Evolutionary conservation across 2,113 vertebrate genomes (phyloP).

Genomic region (Puntigrus tetrazona): DNA sequence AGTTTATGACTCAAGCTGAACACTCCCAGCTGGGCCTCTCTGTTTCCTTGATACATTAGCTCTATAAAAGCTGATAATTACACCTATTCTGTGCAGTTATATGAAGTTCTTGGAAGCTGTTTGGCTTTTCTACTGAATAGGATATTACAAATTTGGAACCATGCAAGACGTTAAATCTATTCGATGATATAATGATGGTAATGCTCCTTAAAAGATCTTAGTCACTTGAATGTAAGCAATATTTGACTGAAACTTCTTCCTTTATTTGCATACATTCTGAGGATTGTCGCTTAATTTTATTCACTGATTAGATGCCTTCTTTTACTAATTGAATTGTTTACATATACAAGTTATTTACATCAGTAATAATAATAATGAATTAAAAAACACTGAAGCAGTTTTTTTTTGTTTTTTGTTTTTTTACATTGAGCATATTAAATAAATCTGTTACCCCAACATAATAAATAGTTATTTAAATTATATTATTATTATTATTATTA

Average conservation of each 20-base stretch:
- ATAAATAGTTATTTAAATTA: too few relatives aligned
- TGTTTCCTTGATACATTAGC: conserved; percentile 15
- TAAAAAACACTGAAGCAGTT: background rate
- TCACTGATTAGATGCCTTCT: background rate
- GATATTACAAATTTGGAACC: background rate
- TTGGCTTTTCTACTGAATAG: background rate
- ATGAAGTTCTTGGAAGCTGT: background rate
- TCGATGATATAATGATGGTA: background rate
- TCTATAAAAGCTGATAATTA: conserved; percentile 25
- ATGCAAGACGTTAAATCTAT: background rate
- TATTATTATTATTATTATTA: too few relatives aligned
- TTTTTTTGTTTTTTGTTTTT: too few relatives aligned
- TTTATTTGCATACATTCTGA: background rate
- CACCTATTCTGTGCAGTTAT: conserved; percentile 25
- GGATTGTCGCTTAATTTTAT: background rate
- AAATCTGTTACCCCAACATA: background rate
- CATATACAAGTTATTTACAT: too few relatives aligned
- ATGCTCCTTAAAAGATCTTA: background rate
- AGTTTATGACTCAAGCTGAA: conserved; percentile 37
- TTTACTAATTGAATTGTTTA: background rate
- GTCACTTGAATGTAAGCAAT: background rate
- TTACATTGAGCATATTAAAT: background rate
- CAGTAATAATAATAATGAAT: background rate
- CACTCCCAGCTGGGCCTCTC: conserved; percentile 9
- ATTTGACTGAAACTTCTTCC: background rate